Percentiles rank a stretch among this genome's conserved stretches.
phyloP scores from a whole-genome alignment of 1,140 invertebrate genomes.

The Drosophila santomea region DNA sequence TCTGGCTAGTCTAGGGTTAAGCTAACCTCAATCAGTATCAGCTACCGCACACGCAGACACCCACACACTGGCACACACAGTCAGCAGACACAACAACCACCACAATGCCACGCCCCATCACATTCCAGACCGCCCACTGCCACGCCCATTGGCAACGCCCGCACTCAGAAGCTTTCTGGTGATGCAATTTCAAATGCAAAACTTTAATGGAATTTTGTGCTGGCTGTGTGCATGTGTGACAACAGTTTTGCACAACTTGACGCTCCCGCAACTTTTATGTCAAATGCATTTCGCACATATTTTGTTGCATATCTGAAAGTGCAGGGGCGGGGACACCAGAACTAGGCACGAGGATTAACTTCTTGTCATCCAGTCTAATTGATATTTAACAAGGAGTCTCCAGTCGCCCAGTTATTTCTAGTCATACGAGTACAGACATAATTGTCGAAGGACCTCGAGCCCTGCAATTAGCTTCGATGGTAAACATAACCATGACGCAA shows the following conservation, averaged over 20 bases:
- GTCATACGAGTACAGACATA: conserved; percentile 25
- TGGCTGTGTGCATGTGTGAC: conserved; percentile 43
- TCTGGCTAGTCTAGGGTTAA: conserved; percentile 43
- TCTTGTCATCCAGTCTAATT: conserved; percentile 59
- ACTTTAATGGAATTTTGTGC: conserved; percentile 74
- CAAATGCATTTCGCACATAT: conserved; percentile 64
- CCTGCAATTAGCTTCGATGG: conserved; percentile 57
- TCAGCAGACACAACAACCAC: conserved; percentile 18
- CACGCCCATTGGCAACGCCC: conserved; percentile 20
- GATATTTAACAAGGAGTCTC: conserved; percentile 72
- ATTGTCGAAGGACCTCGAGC: conserved; percentile 59
- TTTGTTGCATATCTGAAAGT: conserved; percentile 36
- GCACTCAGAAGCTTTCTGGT: conserved; percentile 43
- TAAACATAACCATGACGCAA: conserved; percentile 66
- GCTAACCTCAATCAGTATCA: conserved; percentile 55
- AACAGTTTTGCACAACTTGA: conserved; percentile 66
- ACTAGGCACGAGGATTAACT: conserved; percentile 14
- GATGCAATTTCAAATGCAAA: conserved; percentile 77
- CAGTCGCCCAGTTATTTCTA: conserved; percentile 30
- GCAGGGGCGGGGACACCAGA: not conserved
- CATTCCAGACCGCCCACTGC: conserved; percentile 15
- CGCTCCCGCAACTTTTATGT: conserved; percentile 58
- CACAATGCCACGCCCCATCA: conserved; percentile 39
- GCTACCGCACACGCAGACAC: conserved; percentile 9
- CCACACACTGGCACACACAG: not conserved